Base-by-base conservation (phyloP, 2,797 vertebrate genomes). In the Pseudocheirus occidentalis region DNA sequence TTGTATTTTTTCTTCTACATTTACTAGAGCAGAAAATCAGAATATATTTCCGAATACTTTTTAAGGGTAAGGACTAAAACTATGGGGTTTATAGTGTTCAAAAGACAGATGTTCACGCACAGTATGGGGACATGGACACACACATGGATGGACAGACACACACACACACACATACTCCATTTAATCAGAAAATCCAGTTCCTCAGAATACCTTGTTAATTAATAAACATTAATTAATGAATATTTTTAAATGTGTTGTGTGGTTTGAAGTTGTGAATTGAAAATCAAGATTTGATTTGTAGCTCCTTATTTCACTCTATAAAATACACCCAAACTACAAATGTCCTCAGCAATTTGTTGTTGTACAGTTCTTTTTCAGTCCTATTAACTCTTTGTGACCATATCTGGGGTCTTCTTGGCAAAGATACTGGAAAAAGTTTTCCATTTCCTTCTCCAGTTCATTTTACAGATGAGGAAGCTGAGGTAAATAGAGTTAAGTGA, bases 111-210 rank as follows among this genome's bases (percentile, higher is more conserved):
- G 28, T 34, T 29, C 10, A 11, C 1, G 10, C 53, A 54, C 52
- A 52, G 3, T 52, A 5, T 52, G 52, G 52, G 52, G 52, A 4
- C 52, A 52, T 52, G 52, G 1, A 57, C 6, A 57, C 24, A 57
- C 57, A 52, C n/a, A n/a, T n/a, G n/a, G n/a, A n/a, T 52, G 52
- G 52, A 28, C 57, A 57, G 1, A 57, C 56, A 57, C 1, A 28
- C 58, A 31, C 24, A 27, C 6, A 27, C 56, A 27, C 31, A 54
- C 54, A 18, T 18, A 40, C 18, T 81, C 18, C 62, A 81, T 21
- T 92, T 57, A 95, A 94, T 40, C n/a, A 93, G 62, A 96, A 94
- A 95, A 55, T 90, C 46, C 87, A 93, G 50, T 90, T 34, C 6
- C 87, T 91, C 57, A 73, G 66, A 81, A 91, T 1, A 13, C 54